A percentile compares a stretch with the other conserved stretches of the same genome.
phyloP scores from a whole-genome alignment of 2,113 vertebrate genomes.

The Lepus timidus region DNA sequence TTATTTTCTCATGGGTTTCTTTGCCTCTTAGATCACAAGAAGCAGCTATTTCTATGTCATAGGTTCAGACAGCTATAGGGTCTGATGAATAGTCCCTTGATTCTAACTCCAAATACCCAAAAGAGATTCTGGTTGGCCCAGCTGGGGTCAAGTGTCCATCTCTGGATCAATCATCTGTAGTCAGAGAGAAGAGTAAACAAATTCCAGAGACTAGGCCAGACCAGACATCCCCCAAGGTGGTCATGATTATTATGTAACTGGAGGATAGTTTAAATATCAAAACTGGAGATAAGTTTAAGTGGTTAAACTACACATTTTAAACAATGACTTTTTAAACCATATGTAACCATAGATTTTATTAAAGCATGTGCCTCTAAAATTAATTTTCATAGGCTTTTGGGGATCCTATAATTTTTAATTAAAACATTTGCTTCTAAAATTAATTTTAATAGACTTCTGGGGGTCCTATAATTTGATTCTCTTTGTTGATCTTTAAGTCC shows the following conservation, averaged over 20 bases:
- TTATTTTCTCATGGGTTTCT: neutral
- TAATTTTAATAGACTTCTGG: slow-evolving; percentile 42
- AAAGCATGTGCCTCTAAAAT: slow-evolving; percentile 58
- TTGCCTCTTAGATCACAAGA: neutral
- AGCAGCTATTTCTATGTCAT: neutral
- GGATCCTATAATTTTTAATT: slow-evolving; percentile 28
- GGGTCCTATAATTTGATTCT: neutral
- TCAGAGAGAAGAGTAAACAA: neutral
- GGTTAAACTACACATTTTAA: slow-evolving; percentile 41
- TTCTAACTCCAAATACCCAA: neutral
- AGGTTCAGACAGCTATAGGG: neutral
- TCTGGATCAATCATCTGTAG: neutral
- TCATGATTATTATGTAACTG: neutral
- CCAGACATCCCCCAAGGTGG: neutral
- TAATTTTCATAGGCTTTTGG: slow-evolving; percentile 42
- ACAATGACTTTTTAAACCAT: slow-evolving; percentile 24
- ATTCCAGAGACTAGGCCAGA: neutral
- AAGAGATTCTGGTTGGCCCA: neutral
- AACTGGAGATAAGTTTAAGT: neutral
- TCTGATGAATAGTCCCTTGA: neutral
- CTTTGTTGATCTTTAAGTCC: slow-evolving; percentile 33
- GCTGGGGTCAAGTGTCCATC: neutral
- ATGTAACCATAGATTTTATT: slow-evolving; percentile 45
- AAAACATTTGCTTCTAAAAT: slow-evolving; percentile 58
- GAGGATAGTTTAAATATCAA: slow-evolving; percentile 8